Evolutionary conservation across 2,113 vertebrate species (phyloP).

Genomic region (Lophius piscatorius): DNA sequence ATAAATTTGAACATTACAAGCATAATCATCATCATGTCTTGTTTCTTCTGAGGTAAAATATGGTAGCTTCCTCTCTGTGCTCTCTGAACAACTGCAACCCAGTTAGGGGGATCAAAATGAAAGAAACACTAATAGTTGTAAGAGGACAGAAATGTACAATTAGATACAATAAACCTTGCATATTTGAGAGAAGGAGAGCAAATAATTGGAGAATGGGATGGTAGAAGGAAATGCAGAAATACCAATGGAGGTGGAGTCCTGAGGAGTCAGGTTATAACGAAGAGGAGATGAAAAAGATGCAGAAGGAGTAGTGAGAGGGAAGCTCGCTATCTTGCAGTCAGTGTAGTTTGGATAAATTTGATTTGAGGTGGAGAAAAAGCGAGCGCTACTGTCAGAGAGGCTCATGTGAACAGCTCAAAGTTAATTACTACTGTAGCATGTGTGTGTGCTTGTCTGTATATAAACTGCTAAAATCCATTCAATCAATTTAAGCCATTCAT

Average conservation of each 20-base stretch:
- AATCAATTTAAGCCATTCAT: conserved; percentile 45
- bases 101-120: conserved; percentile 7
- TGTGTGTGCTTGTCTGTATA: conserved; percentile 26
- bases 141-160: background rate
- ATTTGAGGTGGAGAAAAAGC: conserved; percentile 57
- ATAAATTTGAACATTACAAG: conserved; percentile 2
- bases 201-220: background rate
- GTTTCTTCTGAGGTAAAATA: background rate
- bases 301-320: conserved; percentile 13
- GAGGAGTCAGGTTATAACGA: background rate
- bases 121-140: background rate
- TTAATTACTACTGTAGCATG: conserved; percentile 62
- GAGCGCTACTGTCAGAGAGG: conserved; percentile 46
- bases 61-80: background rate
- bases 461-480: conserved; percentile 49
- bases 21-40: background rate
- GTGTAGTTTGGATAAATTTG: conserved; percentile 65
- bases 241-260: conserved; percentile 2
- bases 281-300: conserved; percentile 7
- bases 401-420: conserved; percentile 57
- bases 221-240: background rate
- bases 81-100: conserved; percentile 12
- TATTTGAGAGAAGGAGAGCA: conserved; percentile 11
- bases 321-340: conserved; percentile 29
- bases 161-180: background rate